These are phyloP conservation scores for Oncorhynchus mykiss DNA, from an alignment of 2,113 vertebrate genomes.

Conservation along the genomic window DNA sequence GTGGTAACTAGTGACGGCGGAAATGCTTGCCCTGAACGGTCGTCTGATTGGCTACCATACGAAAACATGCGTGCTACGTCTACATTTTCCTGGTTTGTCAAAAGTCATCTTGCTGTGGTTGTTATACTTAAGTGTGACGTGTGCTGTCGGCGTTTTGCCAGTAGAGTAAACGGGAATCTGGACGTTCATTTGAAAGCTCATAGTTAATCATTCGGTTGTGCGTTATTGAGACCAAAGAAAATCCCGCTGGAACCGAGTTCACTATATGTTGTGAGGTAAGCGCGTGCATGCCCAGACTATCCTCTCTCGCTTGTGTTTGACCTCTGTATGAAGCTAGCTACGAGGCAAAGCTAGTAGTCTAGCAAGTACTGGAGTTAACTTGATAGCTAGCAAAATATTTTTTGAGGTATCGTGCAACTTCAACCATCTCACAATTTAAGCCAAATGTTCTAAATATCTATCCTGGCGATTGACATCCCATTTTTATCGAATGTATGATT, in stretches of 20 bases:
- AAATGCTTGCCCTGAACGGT: not conserved
- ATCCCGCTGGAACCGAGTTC: not conserved
- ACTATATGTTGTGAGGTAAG: slow-evolving; percentile 16
- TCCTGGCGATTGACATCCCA: no score
- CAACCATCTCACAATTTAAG: not conserved
- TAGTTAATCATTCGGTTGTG: not conserved
- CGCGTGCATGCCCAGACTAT: not conserved
- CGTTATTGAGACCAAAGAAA: not conserved
- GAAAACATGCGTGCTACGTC: not conserved
- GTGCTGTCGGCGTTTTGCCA: not conserved
- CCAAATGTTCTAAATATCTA: not conserved
- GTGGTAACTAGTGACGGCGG: not conserved
- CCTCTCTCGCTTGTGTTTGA: slow-evolving; percentile 3
- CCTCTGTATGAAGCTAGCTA: slow-evolving; percentile 3
- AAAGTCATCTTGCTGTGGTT: not conserved
- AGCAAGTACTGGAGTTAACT: not conserved
- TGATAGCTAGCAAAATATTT: not conserved
- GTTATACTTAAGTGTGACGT: no score
- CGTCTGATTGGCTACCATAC: slow-evolving; percentile 14
- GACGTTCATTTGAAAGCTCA: not conserved
- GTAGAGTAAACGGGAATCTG: not conserved
- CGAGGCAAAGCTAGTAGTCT: not conserved
- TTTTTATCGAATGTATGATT: no score
- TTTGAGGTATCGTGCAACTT: no score
- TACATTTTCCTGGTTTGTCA: not conserved